A percentile compares a stretch with the other conserved stretches of the same genome.
phyloP scores from a whole-genome alignment of 2,113 vertebrate genomes.

The Oryzias melastigma region DNA sequence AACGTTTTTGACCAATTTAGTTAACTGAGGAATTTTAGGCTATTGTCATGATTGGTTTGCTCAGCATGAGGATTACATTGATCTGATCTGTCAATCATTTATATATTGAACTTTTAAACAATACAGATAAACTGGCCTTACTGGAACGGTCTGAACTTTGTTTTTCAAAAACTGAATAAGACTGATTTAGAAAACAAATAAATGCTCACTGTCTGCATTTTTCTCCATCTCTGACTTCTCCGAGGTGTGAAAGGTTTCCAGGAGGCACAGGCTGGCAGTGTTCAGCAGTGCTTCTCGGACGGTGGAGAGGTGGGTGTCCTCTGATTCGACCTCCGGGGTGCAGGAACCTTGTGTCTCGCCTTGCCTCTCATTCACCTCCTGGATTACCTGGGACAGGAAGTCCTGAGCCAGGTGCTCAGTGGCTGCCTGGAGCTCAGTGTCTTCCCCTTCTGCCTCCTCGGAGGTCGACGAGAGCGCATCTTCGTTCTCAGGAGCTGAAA shows the following conservation, averaged over 20 bases:
- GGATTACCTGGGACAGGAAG: slow-evolving; percentile 84
- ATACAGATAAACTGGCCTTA: neutral
- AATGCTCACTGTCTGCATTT: slow-evolving; percentile 72
- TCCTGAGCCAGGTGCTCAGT: slow-evolving; percentile 88
- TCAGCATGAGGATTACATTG: too few relatives aligned
- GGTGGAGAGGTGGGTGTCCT: slow-evolving; percentile 71
- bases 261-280: slow-evolving; percentile 84
- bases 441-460: slow-evolving; percentile 80
- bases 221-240: slow-evolving; percentile 74
- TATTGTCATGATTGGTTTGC: too few relatives aligned
- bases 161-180: too few relatives aligned
- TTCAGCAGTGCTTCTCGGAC: slow-evolving; percentile 86
- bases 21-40: too few relatives aligned
- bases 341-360: neutral
- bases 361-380: slow-evolving; percentile 48
- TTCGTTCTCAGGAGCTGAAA: slow-evolving; percentile 76
- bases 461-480: slow-evolving; percentile 69
- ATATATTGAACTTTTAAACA: too few relatives aligned
- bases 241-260: slow-evolving; percentile 85
- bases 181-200: too few relatives aligned
- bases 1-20: too few relatives aligned
- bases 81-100: too few relatives aligned
- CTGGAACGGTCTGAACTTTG: neutral
- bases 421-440: slow-evolving; percentile 85
- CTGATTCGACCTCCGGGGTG: neutral